A percentile compares a stretch with the other conserved stretches of the same genome.
phyloP scores from a whole-genome alignment of 2,113 vertebrate species.

The Dolichotis patagonum region DNA sequence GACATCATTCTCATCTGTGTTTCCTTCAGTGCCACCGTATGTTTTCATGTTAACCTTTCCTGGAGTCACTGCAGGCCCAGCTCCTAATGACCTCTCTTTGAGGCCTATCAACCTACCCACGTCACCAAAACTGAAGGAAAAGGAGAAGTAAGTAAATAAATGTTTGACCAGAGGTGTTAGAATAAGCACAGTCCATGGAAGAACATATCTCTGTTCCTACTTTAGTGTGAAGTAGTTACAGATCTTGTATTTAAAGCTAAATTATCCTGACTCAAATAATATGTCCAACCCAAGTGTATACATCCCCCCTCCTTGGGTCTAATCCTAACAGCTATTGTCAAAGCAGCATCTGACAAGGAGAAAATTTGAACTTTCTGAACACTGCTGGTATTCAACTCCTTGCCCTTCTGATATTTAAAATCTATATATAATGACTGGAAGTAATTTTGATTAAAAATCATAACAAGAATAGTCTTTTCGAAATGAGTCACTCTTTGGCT shows the following conservation, averaged over 20 bases:
- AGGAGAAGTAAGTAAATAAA: neutral
- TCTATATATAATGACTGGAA: neutral
- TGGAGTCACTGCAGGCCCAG: neutral
- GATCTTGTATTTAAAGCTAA: constrained; percentile 55
- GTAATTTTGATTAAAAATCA: constrained; percentile 48
- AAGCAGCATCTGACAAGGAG: constrained; percentile 34
- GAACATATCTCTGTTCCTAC: neutral
- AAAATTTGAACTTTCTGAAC: neutral
- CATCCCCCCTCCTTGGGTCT: neutral
- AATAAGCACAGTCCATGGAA: neutral
- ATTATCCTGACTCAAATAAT: neutral
- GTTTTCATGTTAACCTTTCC: neutral
- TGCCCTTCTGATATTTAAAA: constrained; percentile 49
- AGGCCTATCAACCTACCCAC: neutral
- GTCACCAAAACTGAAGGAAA: constrained; percentile 51
- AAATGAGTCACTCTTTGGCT: neutral
- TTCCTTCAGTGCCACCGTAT: neutral
- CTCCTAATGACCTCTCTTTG: neutral
- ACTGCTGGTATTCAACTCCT: neutral
- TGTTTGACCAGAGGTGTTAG: constrained; percentile 4
- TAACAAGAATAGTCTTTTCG: neutral
- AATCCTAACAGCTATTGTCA: constrained; percentile 40
- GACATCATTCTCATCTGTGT: neutral
- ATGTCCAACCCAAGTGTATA: neutral
- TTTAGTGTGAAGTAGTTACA: neutral